Base-by-base conservation (phyloP, 2,888 invertebrate species). In the Ichneumon xanthorius region DNA sequence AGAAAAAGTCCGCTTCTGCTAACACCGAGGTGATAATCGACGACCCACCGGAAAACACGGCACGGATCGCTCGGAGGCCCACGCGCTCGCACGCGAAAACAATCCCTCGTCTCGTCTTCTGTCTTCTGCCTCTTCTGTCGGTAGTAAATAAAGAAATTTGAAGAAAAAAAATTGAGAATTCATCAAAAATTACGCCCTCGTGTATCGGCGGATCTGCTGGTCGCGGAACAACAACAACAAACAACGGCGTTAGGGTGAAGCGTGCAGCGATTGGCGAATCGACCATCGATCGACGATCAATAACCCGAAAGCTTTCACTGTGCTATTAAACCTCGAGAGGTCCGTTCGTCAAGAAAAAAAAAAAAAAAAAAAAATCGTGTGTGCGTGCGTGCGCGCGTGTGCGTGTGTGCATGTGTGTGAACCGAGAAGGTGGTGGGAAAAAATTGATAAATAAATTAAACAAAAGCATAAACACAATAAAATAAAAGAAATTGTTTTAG, bases 81-180 rank as follows among this genome's bases (percentile, higher is more conserved):
- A 71, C 79, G 72, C 78, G 70, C 78, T 58, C 78, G 65, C 79
- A 58, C 22, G 55, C 71, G 30, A 45, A 37, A 63, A 11, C 26
- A 33, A 22, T 19, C 63, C 73, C 45, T 40, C 33, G 37, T 70
- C 37, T 30, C 50, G 26, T 61, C 26, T 75, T 68, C 33, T 71
- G 80, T 70, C 78, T 50, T 73, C 79, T 48, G 55, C 78, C 14
- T 37, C 70, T 45, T 61, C 53, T 63, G n/a, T 77, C 79, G 70
- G 40, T 26, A 61, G 16, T 16, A 14, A n/a, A 19, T 11, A 5
- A 7, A 11, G 5, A 30, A 30, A 22, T 33, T 22, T 30, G 48
- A n/a, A 33, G 4, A 33, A 16, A 22, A 65, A 19, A 19, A 68
- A 67, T 2, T 40, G 9, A 40, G 9, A 3, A 0, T 7, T 5